Conservation (phyloP, 2,113 vertebrate species). For the Periophthalmus modestus region DNA sequence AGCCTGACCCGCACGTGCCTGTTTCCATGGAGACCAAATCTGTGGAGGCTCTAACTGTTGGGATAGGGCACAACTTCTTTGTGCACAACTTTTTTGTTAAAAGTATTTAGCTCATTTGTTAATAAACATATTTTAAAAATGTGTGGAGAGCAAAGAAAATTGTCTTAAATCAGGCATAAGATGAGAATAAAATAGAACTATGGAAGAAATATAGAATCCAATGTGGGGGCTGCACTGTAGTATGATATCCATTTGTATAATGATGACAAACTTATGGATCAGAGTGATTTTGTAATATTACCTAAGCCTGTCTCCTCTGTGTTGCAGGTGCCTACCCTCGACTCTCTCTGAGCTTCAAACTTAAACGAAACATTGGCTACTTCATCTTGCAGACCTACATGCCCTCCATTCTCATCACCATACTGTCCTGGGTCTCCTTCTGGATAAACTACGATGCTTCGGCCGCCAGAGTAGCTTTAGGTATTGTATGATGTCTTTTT, state of each 20-base stretch:
- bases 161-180: no score
- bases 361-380: conserved; percentile 98
- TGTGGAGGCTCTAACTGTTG: conserved; percentile 48
- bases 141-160: no score
- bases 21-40: conserved; percentile 65
- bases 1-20: conserved; percentile 41
- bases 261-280: no score
- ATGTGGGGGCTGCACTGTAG: no score
- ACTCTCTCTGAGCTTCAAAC: conserved; percentile 94
- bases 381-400: conserved; percentile 99
- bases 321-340: conserved; percentile 91
- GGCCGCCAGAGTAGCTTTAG: conserved; percentile 96
- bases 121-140: no score
- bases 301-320: neutral
- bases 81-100: conserved; percentile 10
- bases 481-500: conserved; percentile 69
- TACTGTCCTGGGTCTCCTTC: conserved; percentile 98
- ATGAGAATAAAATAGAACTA: no score
- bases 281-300: no score
- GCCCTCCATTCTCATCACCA: conserved; percentile 98
- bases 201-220: no score
- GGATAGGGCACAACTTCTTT: conserved; percentile 37
- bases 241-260: no score
- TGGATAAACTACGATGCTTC: conserved; percentile 99
- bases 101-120: no score